Evolutionary conservation across 2,797 vertebrate genomes (phyloP), one percentile per base, ranked within the genome.

Genomic region (Centroberyx gerrardi): DNA sequence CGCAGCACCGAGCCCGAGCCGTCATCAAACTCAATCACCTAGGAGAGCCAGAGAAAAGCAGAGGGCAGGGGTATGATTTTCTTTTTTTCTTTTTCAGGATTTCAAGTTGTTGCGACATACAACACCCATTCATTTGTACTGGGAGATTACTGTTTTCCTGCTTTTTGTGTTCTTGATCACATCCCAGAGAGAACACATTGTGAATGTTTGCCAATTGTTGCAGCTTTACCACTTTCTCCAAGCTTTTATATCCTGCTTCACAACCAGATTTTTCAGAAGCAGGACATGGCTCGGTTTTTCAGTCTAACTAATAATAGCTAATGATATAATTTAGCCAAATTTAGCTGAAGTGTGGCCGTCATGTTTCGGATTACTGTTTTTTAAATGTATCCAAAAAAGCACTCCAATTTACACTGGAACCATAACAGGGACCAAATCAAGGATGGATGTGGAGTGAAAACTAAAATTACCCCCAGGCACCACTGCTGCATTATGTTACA

Each of bases 11-110:
- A 99, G 81, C 97, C 97, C 2, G 97, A 97, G 28, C 97, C 97
- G 0, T 98, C 97, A 52, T 99, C 98, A 80, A 99, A 99, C 91
- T 99, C 98, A 18, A 99, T 99, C 78, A 99, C 97, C 98, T 99
- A 68, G 62, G 58, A 74, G 53, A 77, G 51, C 15, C 59, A 28
- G 66, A 72, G 77, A 48, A 72, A 64, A 76, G 72, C 48, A 72
- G 76, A 53, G 52, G 73, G 12, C 0, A 46, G 12, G 9, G 67
- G 56, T 2, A 55, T 70, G 18, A 74, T 74, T 77, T 86, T 51
- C 42, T 2, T 13, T 15, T 71, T 80, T 72, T 55, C 17, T 31
- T 56, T 62, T 36, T 49, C 12, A 6, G 59, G 33, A 74, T 33
- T 64, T 61, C 49, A 54, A 59, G 44, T 55, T 36, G 62, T 40